Evolutionary conservation across 2,888 invertebrate genomes (phyloP).

Genomic region (Osedax frankpressi): DNA sequence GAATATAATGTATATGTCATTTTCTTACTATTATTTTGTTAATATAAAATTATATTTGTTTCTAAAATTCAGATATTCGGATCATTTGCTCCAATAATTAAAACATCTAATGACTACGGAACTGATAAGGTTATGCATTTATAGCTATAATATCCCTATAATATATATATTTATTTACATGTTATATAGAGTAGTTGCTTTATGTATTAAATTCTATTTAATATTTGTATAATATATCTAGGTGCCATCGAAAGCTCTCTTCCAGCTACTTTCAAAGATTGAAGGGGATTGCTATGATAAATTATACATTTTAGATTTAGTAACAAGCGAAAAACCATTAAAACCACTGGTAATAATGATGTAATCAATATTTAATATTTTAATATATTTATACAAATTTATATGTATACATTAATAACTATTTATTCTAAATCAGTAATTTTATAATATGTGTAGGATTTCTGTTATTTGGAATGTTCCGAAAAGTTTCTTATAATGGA

Average conservation of each 20-base stretch:
- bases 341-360: conserved; percentile 45
- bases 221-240: too few species aligned
- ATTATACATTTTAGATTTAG: conserved; percentile 51
- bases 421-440: background rate
- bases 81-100: too few species aligned
- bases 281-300: conserved; percentile 60
- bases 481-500: conserved; percentile 92
- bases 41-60: background rate
- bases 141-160: too few species aligned
- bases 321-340: conserved; percentile 55
- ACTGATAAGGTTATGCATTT: too few species aligned
- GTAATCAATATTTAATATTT: background rate
- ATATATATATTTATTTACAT: too few species aligned
- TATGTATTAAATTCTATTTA: too few species aligned
- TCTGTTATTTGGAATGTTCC: conserved; percentile 94
- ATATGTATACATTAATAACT: background rate
- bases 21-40: background rate
- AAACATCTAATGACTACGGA: too few species aligned
- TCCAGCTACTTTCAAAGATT: conserved; percentile 74
- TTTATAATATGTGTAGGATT: conserved; percentile 53
- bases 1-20: background rate
- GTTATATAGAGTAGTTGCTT: too few species aligned
- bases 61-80: too few species aligned
- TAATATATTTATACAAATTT: background rate
- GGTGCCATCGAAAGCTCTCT: conserved; percentile 50